phyloP scores from a whole-genome alignment of 1,140 invertebrate genomes.

The Hydropsyche tenuis region DNA sequence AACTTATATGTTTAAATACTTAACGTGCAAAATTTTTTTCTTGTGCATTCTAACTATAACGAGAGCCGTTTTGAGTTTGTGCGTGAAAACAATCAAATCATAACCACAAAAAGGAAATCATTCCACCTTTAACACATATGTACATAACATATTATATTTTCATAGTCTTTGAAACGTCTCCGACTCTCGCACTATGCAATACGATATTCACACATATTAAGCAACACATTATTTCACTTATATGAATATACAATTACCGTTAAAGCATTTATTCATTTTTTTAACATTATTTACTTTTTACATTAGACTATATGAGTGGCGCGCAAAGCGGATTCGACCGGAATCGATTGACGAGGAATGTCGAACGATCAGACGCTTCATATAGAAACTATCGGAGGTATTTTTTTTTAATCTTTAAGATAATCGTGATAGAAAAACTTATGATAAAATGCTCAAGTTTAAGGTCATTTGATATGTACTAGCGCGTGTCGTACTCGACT shows the following conservation, averaged over 20 bases:
- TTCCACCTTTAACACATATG: too few relatives aligned
- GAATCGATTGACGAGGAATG: neutral
- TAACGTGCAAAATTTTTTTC: too few relatives aligned
- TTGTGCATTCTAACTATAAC: too few relatives aligned
- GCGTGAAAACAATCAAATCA: too few relatives aligned
- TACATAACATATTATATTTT: too few relatives aligned
- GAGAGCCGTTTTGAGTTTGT: too few relatives aligned
- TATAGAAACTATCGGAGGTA: conserved; percentile 12
- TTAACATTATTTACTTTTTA: neutral
- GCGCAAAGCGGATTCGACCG: neutral
- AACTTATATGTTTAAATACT: too few relatives aligned
- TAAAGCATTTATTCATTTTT: conserved; percentile 8
- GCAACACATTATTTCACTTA: conserved; percentile 19
- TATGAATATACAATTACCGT: neutral
- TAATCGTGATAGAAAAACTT: neutral
- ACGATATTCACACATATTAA: conserved; percentile 17
- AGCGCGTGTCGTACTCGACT: neutral
- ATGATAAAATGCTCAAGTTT: neutral
- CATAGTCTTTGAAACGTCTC: too few relatives aligned
- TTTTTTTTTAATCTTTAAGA: neutral
- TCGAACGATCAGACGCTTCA: neutral
- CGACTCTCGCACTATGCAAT: neutral
- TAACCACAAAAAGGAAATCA: too few relatives aligned
- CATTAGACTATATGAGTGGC: neutral
- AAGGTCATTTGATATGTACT: conserved; percentile 23